Evolutionary conservation across 2,113 vertebrate species (phyloP).

Genomic region (Oreamnos americanus): DNA sequence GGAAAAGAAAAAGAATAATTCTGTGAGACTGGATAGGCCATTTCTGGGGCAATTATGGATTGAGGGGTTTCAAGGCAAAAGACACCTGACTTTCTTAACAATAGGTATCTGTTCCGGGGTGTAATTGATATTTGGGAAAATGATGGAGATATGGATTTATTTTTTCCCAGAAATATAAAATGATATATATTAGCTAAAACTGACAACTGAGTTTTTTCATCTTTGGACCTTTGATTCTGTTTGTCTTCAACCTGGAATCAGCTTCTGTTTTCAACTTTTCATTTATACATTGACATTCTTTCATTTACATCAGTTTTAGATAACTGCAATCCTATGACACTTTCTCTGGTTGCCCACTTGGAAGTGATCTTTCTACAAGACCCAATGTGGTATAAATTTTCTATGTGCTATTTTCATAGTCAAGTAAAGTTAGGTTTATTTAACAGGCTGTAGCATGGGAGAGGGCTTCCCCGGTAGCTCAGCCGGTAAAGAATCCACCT

Average conservation of each 20-base stretch:
- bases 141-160: background rate
- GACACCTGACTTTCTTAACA: background rate
- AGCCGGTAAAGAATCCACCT: rapidly evolving
- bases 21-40: background rate
- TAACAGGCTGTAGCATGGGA: background rate
- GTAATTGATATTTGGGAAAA: background rate
- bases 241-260: background rate
- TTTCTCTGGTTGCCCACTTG: background rate
- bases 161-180: background rate
- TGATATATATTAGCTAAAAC: background rate
- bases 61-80: background rate
- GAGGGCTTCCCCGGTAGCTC: background rate
- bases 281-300: background rate
- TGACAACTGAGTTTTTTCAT: background rate
- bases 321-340: background rate
- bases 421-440: background rate
- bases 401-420: background rate
- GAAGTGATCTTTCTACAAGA: background rate
- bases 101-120: background rate
- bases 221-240: background rate
- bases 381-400: background rate
- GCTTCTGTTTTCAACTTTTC: background rate
- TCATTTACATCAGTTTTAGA: background rate
- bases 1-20: background rate
- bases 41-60: background rate